Evolutionary conservation across 2,888 invertebrate genomes (phyloP).

Genomic region (Stenolophus ochropezus): DNA sequence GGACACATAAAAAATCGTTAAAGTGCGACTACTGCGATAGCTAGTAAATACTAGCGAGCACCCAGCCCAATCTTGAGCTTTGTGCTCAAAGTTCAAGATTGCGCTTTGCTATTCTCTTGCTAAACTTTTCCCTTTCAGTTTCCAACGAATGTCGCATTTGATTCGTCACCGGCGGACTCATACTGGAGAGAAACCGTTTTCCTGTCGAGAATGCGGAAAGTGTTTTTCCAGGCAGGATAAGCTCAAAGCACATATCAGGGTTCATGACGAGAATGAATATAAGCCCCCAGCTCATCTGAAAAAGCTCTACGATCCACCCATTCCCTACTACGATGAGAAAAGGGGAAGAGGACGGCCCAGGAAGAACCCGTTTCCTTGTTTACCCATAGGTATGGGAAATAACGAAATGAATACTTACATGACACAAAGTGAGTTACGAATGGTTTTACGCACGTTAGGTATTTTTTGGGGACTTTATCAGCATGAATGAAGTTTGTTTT

Average conservation of each 20-base stretch:
- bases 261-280: conserved; percentile 61
- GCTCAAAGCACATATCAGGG: conserved; percentile 62
- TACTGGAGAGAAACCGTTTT: conserved; percentile 62
- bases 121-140: conserved; percentile 68
- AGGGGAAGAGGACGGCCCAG: conserved; percentile 45
- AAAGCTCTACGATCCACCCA: conserved; percentile 12
- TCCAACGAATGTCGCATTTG: conserved; percentile 79
- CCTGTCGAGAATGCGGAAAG: conserved; percentile 62
- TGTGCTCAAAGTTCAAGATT: too few relatives aligned
- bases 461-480: too few relatives aligned
- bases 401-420: not conserved
- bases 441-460: too few relatives aligned
- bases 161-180: conserved; percentile 77
- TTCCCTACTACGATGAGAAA: not conserved
- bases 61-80: too few relatives aligned
- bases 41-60: conserved; percentile 35
- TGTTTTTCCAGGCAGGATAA: conserved; percentile 63
- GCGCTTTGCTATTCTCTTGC: too few relatives aligned
- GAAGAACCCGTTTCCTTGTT: not conserved
- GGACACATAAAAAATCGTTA: conserved; percentile 63
- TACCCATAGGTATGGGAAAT: not conserved
- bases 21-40: conserved; percentile 63
- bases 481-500: too few relatives aligned
- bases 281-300: conserved; percentile 61
- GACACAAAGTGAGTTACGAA: not conserved